phyloP scores from a whole-genome alignment of 2,113 vertebrate genomes.

The Beaufortia kweichowensis region DNA sequence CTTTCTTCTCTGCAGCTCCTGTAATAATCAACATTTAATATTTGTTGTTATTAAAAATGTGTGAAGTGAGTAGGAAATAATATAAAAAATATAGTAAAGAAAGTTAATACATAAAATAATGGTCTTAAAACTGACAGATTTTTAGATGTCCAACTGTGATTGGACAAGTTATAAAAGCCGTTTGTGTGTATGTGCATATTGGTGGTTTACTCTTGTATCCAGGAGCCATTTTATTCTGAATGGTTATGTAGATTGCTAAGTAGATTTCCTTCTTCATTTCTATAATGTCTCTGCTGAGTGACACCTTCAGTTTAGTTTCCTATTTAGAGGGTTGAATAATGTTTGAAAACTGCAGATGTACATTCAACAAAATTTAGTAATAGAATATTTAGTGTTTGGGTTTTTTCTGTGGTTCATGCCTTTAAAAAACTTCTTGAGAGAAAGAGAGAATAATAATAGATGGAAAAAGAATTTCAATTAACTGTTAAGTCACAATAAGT shows the following conservation, averaged over 20 bases:
- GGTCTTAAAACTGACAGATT: too few species aligned
- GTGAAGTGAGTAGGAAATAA: background rate
- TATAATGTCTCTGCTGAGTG: background rate
- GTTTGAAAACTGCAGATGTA: background rate
- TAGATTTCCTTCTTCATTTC: background rate
- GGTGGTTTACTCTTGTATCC: background rate
- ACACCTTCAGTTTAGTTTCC: conserved; percentile 6
- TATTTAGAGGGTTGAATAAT: background rate
- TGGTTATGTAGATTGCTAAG: background rate
- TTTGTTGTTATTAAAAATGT: background rate
- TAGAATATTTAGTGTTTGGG: background rate
- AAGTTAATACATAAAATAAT: background rate
- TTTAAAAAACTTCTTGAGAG: too few species aligned
- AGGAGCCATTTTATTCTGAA: background rate
- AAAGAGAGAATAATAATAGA: too few species aligned
- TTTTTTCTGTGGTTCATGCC: too few species aligned
- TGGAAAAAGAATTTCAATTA: too few species aligned
- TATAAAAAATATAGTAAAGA: background rate
- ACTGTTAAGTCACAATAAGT: too few species aligned
- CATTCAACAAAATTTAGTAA: too few species aligned
- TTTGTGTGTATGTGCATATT: background rate
- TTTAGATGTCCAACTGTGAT: too few species aligned
- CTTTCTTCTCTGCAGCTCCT: background rate
- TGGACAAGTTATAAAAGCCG: too few species aligned
- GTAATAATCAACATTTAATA: background rate